Base-by-base conservation (phyloP, 2,113 vertebrate genomes). In the Aythya baeri region DNA sequence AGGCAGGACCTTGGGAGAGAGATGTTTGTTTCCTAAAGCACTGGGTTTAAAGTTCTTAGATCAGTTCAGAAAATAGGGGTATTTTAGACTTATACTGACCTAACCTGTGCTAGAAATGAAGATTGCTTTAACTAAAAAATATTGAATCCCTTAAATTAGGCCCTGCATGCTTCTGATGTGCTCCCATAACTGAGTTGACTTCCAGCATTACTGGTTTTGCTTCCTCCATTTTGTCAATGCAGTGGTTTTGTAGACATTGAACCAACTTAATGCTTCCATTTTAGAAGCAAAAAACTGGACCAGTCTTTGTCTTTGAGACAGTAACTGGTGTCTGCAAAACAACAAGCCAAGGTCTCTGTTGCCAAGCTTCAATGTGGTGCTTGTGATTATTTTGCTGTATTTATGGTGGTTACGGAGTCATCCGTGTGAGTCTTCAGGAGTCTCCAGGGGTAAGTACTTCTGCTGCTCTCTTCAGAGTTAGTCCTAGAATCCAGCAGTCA, bases 241-340 rank as follows among this genome's bases (percentile, higher is more conserved):
- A 6, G 3, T 8, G 18, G 18, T 59, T 50, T 85, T 62, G 26
- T 36, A 65, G 17, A 29, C 62, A 27, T 18, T 34, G 13, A 70
- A 14, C 15, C n/a, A 55, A 52, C 2, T 15, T 50, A 18, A 9
- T 3, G 3, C 12, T 52, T 32, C 0, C 6, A 1, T 27, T 91
- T 83, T 27, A 79, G 17, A 46, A 25, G 43, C 7, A 34, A 32
- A 43, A 63, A 71, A 9, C 13, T 26, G 13, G 5, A 10, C 11
- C 15, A 15, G 18, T 11, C 21, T 74, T 68, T 18, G 7, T 49
- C 2, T n/a, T 38, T 62, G 54, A 72, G 41, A 5, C 16, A 16
- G 10, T 29, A 44, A n/a, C 9, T 49, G 50, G 31, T 7, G 11
- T 74, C 9, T 65, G 32, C 32, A 10, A 6, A 27, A 38, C 34